These are phyloP conservation scores for Pollenia labialis DNA, from an alignment of 2,888 invertebrate species.

Conservation along the genomic window DNA sequence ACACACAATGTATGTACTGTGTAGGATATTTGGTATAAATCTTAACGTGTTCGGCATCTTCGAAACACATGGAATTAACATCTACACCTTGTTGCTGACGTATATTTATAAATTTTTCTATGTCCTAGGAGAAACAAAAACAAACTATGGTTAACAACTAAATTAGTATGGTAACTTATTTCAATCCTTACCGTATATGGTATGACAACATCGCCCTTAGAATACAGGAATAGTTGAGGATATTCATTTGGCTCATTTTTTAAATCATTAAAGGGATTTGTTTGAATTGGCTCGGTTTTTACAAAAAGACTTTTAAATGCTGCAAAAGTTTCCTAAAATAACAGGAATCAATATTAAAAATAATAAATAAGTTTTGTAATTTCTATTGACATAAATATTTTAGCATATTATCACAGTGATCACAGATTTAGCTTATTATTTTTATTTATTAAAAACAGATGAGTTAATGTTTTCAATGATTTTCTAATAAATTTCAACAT, in stretches of 20 bases:
- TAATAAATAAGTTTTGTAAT: no score
- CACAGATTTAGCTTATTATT: no score
- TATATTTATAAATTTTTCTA: constrained; percentile 87
- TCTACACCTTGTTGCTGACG: constrained; percentile 86
- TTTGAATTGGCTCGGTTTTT: constrained; percentile 84
- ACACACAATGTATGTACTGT: constrained; percentile 86
- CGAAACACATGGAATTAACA: constrained; percentile 87
- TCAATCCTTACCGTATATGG: constrained; percentile 85
- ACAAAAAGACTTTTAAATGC: constrained; percentile 83
- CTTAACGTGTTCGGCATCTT: constrained; percentile 90
- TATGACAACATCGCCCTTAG: constrained; percentile 88
- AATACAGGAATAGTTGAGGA: constrained; percentile 90
- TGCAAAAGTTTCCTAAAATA: constrained; percentile 82
- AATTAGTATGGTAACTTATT: not conserved
- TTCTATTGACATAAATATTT: no score
- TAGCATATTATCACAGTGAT: no score
- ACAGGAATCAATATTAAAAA: not conserved
- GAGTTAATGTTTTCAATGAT: no score
- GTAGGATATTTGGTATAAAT: constrained; percentile 88
- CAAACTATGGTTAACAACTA: not conserved
- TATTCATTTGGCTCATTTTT: constrained; percentile 86
- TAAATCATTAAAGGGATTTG: constrained; percentile 86
- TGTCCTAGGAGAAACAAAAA: constrained; percentile 84
- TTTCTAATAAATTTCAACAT: no score
- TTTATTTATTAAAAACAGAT: no score